Base-by-base conservation (phyloP, 2,888 invertebrate genomes). In the Coenonympha glycerion region DNA sequence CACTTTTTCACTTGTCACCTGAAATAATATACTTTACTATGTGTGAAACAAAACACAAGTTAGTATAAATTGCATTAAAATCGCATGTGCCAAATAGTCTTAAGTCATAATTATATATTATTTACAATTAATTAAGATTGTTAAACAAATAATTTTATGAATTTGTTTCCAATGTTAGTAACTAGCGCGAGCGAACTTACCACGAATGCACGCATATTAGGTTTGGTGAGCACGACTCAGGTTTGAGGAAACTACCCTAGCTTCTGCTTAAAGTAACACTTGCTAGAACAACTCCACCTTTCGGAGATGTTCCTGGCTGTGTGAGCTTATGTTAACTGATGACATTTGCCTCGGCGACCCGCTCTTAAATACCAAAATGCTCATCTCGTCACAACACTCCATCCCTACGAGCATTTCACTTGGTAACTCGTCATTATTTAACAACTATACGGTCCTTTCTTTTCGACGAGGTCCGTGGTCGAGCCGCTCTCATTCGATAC, bases 341-440 rank as follows among this genome's bases (percentile, higher is more conserved):
- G 86, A 82, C 79, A 85, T 84, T 86, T 81, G 75, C 79, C 69
- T 73, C 69, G 71, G 73, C 74, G 76, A 69, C 77, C 77, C 79
- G 86, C 86, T 81, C 85, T 87, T 87, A 87, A 86, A 87, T 87
- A 87, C 73, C 63, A 74, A 80, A 73, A 72, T 81, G 81, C 83
- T 86, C 85, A 86, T 87, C 86, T 84, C 80, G 80, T 72, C 78
- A 71, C 80, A 80, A 73, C 75, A 78, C 84, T 81, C 82, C 83
- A 85, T 82, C 84, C 85, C 85, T 85, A 79, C 84, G 81, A 71
- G 64, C 85, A 85, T 86, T 86, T 84, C 84, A 85, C 86, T 82
- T 67, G 63, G 79, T 73, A 79, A 69, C 80, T 82, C 71, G 84
- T 82, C 84, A 82, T 84, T 83, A 84, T 84, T 84, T 79, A 82